phyloP scores from a whole-genome alignment of 2,113 vertebrate genomes.

The Ochotona princeps region DNA sequence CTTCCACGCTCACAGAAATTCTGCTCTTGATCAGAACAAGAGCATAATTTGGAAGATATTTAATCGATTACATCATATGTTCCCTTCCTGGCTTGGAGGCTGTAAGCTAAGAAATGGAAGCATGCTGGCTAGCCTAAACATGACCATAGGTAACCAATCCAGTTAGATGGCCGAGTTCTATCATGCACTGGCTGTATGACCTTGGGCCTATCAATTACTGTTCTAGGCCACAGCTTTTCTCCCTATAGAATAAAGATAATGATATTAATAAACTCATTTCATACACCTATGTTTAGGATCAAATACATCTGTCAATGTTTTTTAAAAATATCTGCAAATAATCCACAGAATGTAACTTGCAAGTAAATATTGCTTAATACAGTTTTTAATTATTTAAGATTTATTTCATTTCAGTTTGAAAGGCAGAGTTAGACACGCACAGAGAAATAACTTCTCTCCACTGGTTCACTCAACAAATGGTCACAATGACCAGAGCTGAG shows the following conservation, averaged over 20 bases:
- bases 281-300: background rate
- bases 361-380: background rate
- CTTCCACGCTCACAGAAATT: background rate
- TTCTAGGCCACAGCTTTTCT: background rate
- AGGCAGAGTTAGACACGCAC: too few relatives aligned
- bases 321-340: background rate
- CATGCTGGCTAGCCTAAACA: background rate
- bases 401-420: too few relatives aligned
- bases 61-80: background rate
- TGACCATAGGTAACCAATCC: background rate
- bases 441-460: too few relatives aligned
- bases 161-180: background rate
- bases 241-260: background rate
- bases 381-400: background rate
- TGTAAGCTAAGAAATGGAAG: background rate
- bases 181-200: too few relatives aligned
- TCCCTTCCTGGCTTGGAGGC: background rate
- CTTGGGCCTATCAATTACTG: background rate
- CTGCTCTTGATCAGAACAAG: constrained; percentile 2
- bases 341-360: background rate
- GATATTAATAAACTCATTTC: background rate
- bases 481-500: too few relatives aligned
- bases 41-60: background rate
- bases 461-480: too few relatives aligned
- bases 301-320: background rate